Evolutionary conservation across 2,113 vertebrate species (phyloP), one percentile per base, ranked within the genome.

Genomic region (Oxygymnocypris stewartii): DNA sequence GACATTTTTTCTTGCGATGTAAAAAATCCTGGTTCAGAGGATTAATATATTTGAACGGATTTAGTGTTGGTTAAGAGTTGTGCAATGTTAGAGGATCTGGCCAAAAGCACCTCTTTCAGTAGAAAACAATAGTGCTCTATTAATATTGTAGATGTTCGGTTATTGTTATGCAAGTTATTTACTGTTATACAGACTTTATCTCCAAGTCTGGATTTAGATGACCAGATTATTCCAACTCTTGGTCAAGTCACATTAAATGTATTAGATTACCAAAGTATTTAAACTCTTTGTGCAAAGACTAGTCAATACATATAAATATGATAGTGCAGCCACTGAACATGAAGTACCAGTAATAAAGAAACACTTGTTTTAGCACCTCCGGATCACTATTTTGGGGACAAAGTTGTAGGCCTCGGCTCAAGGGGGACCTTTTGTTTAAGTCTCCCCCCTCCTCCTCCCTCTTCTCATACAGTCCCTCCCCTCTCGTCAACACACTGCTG

Each of bases 401-500:
- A 82, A 73, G 25, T 42, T 63, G 40, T 71, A 61, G 49, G 35
- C 85, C 84, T 87, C 84, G 88, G 82, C 79, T 88, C 86, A 57
- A 78, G 79, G 90, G 87, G 79, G 28, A 86, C 20, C 81, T 94
- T 92, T 91, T 91, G 87, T 91, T 93, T 87, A 90, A 91, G 89
- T 88, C 90, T 88, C 86, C 88, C 69, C 73, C 79, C 84, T 88
- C 85, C 86, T 87, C 91, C 85, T 88, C 79, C 75, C 79, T 89
- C 85, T 88, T 79, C 87, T 88, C 90, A 84, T 88, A 31, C 81
- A 73, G 54, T 67, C 80, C 88, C 79, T 78, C 78, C 88, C 87
- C 89, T 92, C 87, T 87, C 77, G 89, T 91, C 91, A 91, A 89
- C 90, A 51, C 86, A 91, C 92, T 89, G 90, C 91, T 93, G 92